Evolutionary conservation across 2,113 vertebrate genomes (phyloP), one percentile per base, ranked within the genome.

Genomic region (Amblyornis subalaris): DNA sequence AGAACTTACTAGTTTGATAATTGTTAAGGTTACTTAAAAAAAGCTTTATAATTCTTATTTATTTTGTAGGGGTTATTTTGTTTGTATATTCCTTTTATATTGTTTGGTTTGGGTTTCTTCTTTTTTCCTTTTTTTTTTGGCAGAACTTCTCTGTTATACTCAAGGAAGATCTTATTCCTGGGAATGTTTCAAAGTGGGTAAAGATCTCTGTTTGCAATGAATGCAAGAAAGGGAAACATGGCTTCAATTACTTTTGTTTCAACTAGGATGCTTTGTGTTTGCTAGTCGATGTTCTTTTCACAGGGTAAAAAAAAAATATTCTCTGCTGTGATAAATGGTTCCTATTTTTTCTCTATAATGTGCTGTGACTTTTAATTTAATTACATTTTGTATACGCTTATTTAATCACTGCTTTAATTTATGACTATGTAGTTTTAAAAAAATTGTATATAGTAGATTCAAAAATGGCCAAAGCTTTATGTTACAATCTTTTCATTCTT

Each of bases 381-480:
- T 98, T 98, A 98, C 98, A 97, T 98, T 99, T 99, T 98, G 97
- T 99, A 98, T 97, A 98, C 97, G 82, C 97, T 99, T 98, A 97
- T 98, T 98, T 99, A 98, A 98, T 98, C 98, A 98, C 97, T 96
- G 97, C 95, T 98, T 99, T 99, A 99, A 99, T 99, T 99, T 99
- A 99, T 99, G 98, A 98, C 98, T 98, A 97, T 98, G 98, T 99
- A 98, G 98, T 96, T 96, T 62, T 18, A 95, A 93, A 98, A 98
- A 96, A 98, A 98, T 97, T 99, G 99, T 99, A 99, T 98, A 99
- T 99, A 99, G 98, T 99, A 98, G 98, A 98, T 98, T 98, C 97
- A 45, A 98, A 97, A 97, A 97, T 95, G 95, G 97, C 98, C 98
- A 97, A 98, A 97, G 98, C 98, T 98, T 98, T 98, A 97, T 97